Evolutionary conservation across 2,797 vertebrate genomes (phyloP), one percentile per base, ranked within the genome.

Genomic region (Enteromius fasciolatus): DNA sequence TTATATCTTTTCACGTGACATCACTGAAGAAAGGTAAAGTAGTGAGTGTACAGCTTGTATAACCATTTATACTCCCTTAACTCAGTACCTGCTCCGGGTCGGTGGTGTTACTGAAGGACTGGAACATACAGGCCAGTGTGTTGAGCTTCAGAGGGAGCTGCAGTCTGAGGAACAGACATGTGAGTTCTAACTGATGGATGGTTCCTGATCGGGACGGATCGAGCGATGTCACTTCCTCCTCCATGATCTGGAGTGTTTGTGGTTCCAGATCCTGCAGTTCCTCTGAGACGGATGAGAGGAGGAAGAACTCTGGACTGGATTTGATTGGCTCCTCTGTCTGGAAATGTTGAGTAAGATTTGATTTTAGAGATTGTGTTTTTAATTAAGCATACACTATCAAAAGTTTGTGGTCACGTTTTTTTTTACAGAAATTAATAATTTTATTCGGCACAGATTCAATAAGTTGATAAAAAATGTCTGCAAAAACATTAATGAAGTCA

Each of bases 91-190:
- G 86, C 73, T 88, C 83, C 28, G 87, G 86, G 79, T 87, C 75
- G 3, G 31, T 76, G 31, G 12, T 41, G 36, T 84, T 76, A 17
- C 85, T 89, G 88, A 92, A 94, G 31, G 76, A 82, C 17, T 90
- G 86, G 66, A 93, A 90, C 31, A 95, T 89, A 44, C 89, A 87
- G 81, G 89, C 90, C 82, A 94, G 79, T 5, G 89, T 93, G 3
- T 88, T 85, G 69, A 92, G 78, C 59, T 88, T 88, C 5, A 95
- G 90, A 17, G 91, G 91, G 72, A 94, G 69, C 14, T 89, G 63
- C 2, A 91, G 87, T 78, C 82, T 92, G 76, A 93, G 84, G 74
- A 94, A 89, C 44, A 90, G 86, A 12, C 0, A 41, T 54, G 83
- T 92, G 72, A 93, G 83, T 5, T 92, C 88, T 3, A 89, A 87